phyloP scores from a whole-genome alignment of 1,140 invertebrate species.

The Bradysia coprophila region DNA sequence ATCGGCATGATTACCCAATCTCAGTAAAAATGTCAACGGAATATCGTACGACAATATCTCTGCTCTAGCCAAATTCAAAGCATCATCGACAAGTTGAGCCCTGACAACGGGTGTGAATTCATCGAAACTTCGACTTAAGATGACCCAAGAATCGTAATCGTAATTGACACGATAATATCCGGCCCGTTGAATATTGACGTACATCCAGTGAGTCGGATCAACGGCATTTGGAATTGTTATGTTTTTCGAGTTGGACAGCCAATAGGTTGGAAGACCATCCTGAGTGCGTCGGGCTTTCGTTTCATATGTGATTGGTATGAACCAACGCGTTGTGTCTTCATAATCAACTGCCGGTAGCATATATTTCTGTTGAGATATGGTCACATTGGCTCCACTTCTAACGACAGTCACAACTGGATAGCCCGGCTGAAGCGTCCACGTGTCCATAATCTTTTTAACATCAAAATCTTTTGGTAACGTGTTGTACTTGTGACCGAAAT shows the following conservation, averaged over 20 bases:
- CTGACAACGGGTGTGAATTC: slow-evolving; percentile 36
- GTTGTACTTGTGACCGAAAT: slow-evolving; percentile 24
- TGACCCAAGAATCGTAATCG: slow-evolving; percentile 42
- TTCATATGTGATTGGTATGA: slow-evolving; percentile 35
- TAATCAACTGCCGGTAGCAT: slow-evolving; percentile 11
- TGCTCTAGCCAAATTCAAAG: slow-evolving; percentile 51
- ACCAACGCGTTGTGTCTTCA: slow-evolving; percentile 24
- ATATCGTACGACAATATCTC: slow-evolving; percentile 36
- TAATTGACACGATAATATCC: slow-evolving; percentile 62
- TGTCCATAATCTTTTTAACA: slow-evolving; percentile 55
- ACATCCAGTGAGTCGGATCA: slow-evolving; percentile 10
- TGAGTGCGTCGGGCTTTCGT: slow-evolving; percentile 16
- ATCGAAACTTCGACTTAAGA: slow-evolving; percentile 34
- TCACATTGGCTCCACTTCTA: slow-evolving; percentile 1
- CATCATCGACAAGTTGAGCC: slow-evolving; percentile 66
- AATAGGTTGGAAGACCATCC: slow-evolving; percentile 16
- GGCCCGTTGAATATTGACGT: slow-evolving; percentile 21
- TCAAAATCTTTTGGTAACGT: slow-evolving; percentile 26
- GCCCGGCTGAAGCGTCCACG: slow-evolving; percentile 66
- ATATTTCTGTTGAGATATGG: slow-evolving; percentile 7
- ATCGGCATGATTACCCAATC: slow-evolving; percentile 14
- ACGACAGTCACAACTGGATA: slow-evolving; percentile 55
- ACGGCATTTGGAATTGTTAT: slow-evolving; percentile 13
- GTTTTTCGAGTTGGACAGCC: slow-evolving; percentile 14
- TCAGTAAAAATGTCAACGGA: slow-evolving; percentile 28